phyloP scores from a whole-genome alignment of 2,797 vertebrate species.

The Sylvia borin region DNA sequence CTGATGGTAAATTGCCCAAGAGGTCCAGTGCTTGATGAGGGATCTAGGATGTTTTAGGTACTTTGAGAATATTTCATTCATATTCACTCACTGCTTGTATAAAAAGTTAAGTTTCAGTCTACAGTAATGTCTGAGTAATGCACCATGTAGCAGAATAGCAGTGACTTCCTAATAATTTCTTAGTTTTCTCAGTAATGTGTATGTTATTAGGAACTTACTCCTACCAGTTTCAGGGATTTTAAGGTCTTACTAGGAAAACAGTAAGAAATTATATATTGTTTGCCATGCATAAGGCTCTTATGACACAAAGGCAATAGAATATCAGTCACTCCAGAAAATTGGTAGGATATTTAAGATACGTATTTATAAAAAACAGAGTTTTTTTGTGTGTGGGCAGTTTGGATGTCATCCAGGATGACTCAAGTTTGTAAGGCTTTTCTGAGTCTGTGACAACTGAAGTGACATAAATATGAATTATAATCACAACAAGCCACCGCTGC shows the following conservation, averaged over 20 bases:
- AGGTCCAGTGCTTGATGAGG: neutral
- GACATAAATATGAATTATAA: conserved; percentile 39
- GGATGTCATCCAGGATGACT: conserved; percentile 54
- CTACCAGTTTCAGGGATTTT: neutral
- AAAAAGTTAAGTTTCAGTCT: neutral
- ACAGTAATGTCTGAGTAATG: neutral
- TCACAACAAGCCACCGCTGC: neutral
- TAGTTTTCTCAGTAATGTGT: neutral
- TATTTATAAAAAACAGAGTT: neutral
- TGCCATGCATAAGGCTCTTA: neutral
- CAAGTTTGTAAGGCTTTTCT: conserved; percentile 32
- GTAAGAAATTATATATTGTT: neutral
- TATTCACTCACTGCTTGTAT: neutral
- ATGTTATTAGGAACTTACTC: neutral
- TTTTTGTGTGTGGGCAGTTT: neutral
- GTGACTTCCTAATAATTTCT: neutral
- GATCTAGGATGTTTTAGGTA: neutral
- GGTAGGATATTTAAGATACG: neutral
- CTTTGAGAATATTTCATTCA: neutral
- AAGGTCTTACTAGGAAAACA: neutral
- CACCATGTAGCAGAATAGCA: neutral
- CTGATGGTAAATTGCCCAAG: neutral
- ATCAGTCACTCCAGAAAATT: neutral
- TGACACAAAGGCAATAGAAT: neutral
- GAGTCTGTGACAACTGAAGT: conserved; percentile 34